These are phyloP conservation scores for Galerucella pusilla DNA, from an alignment of 2,888 invertebrate species.

Conservation along the genomic window DNA sequence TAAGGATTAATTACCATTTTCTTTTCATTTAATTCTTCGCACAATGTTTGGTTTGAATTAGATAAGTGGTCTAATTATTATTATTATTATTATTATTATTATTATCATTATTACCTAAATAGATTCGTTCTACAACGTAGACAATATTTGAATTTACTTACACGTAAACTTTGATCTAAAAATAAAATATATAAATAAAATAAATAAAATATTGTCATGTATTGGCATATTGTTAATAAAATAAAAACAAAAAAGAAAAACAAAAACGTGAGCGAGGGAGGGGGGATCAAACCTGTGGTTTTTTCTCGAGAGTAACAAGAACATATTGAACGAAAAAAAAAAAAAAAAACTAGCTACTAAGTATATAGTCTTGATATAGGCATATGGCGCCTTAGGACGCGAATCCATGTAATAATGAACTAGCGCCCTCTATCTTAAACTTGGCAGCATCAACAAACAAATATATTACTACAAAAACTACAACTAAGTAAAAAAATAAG, in stretches of 20 bases:
- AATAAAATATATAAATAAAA: conserved; percentile 29
- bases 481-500: conserved; percentile 61
- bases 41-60: conserved; percentile 6
- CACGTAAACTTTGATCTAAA: conserved; percentile 17
- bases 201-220: conserved; percentile 34
- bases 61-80: conserved; percentile 8
- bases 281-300: conserved; percentile 37
- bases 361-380: conserved; percentile 57
- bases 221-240: conserved; percentile 16
- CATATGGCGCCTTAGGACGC: conserved; percentile 34
- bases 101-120: conserved; percentile 6
- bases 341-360: conserved; percentile 54
- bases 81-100: not conserved
- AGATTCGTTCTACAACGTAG: not conserved
- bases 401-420: conserved; percentile 11
- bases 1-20: conserved; percentile 9
- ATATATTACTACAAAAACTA: conserved; percentile 59
- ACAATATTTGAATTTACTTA: conserved; percentile 19
- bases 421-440: conserved; percentile 63
- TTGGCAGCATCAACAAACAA: conserved; percentile 67
- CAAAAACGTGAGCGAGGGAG: conserved; percentile 1
- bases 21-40: not conserved
- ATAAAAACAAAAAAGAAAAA: conserved; percentile 7
- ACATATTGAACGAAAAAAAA: conserved; percentile 46
- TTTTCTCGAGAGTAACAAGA: conserved; percentile 44